Conservation (phyloP, 1,140 invertebrate species). For the Macrobrachium rosenbergii region DNA sequence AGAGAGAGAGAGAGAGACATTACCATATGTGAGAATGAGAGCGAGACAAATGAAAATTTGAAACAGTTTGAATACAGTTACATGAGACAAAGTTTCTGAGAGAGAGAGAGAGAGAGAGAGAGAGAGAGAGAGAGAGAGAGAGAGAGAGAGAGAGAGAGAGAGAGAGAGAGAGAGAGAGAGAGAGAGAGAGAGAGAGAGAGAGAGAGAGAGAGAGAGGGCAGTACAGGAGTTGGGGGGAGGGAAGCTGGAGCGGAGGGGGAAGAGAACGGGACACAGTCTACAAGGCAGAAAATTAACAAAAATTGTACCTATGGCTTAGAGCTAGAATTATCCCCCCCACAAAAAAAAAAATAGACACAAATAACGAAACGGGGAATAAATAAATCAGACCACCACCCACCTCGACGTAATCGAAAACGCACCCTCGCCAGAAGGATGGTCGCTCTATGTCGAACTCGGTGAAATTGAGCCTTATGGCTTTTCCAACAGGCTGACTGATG, state of each 20-base stretch:
- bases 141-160: too few relatives aligned
- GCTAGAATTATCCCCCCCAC: too few relatives aligned
- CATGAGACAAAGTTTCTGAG: not conserved
- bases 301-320: too few relatives aligned
- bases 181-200: constrained; percentile 31
- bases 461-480: constrained; percentile 48
- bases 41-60: not conserved
- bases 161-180: too few relatives aligned
- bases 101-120: not conserved
- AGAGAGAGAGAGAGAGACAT: too few relatives aligned
- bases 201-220: not conserved
- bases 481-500: constrained; percentile 75
- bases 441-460: constrained; percentile 50
- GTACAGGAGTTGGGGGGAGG: not conserved
- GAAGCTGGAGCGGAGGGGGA: not conserved
- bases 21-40: too few relatives aligned
- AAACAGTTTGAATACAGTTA: not conserved
- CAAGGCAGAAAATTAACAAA: not conserved
- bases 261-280: constrained; percentile 1
- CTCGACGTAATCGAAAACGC: constrained; percentile 57
- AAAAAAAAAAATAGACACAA: not conserved
- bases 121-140: too few relatives aligned
- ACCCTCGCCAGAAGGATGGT: not conserved
- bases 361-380: too few relatives aligned
- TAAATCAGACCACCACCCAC: not conserved